Percentiles rank a stretch among this genome's conserved stretches.
phyloP scores from a whole-genome alignment of 2,888 invertebrate genomes.

The Candidula unifasciata region DNA sequence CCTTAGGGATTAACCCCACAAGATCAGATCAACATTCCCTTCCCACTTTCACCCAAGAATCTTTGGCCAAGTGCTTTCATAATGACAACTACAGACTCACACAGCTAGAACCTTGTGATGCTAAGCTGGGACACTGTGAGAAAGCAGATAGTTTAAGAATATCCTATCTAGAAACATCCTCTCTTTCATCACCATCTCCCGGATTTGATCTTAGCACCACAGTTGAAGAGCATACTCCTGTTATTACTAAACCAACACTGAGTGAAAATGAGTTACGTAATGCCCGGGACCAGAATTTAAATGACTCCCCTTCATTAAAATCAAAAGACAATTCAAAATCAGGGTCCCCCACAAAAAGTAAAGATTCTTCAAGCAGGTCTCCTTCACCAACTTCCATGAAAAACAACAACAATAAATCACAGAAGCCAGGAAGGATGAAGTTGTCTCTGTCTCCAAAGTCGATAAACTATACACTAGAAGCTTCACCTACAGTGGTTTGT shows the following conservation, averaged over 20 bases:
- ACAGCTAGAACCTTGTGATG: conserved; percentile 46
- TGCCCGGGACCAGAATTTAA: not conserved
- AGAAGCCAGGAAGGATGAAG: not conserved
- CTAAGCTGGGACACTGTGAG: conserved; percentile 37
- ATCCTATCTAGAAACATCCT: conserved; percentile 30
- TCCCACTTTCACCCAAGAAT: conserved; percentile 25
- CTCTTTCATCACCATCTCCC: conserved; percentile 19
- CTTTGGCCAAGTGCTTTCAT: conserved; percentile 19
- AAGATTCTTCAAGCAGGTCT: not conserved
- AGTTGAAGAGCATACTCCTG: not conserved
- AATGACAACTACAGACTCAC: conserved; percentile 42
- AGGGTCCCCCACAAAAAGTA: not conserved
- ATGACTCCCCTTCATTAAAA: conserved; percentile 4
- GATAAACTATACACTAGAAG: not conserved
- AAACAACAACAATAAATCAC: not conserved
- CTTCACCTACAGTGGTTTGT: not conserved
- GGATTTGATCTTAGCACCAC: conserved; percentile 1
- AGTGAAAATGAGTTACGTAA: not conserved
- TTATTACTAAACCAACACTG: not conserved
- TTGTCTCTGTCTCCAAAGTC: conserved; percentile 8
- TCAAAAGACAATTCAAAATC: conserved; percentile 13
- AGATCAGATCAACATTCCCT: conserved; percentile 3
- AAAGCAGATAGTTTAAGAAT: conserved; percentile 30
- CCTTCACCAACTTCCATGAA: conserved; percentile 19
- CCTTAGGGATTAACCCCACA: not conserved